phyloP scores from a whole-genome alignment of 2,113 vertebrate species.

The Cottus gobio region DNA sequence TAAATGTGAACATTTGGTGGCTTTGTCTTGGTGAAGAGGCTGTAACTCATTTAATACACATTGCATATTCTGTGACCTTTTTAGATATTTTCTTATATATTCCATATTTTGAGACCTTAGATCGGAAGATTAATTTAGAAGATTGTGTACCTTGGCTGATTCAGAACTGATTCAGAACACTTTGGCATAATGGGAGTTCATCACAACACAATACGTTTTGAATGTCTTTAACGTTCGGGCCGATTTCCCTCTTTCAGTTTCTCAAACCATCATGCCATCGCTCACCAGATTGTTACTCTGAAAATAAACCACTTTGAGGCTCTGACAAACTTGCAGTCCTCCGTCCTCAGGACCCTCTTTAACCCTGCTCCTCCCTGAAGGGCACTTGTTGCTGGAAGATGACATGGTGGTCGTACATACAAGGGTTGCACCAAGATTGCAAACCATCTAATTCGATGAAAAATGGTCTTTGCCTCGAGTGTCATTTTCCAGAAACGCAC shows the following conservation, averaged over 20 bases:
- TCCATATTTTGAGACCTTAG: not conserved
- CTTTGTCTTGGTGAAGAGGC: no score
- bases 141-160: not conserved
- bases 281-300: not conserved
- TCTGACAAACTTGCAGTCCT: not conserved
- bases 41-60: not conserved
- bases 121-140: not conserved
- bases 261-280: not conserved
- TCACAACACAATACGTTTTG: not conserved
- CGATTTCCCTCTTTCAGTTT: no score
- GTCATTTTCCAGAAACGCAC: constrained; percentile 37
- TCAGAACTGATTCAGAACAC: no score
- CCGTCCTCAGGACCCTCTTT: not conserved
- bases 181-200: not conserved
- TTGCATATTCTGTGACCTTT: not conserved
- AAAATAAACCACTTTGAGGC: not conserved
- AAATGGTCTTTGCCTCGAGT: constrained; percentile 16
- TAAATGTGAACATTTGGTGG: no score
- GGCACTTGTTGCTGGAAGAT: not conserved
- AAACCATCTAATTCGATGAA: constrained; percentile 44
- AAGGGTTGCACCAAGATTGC: constrained; percentile 35
- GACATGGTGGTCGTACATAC: constrained; percentile 3
- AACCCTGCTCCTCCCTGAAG: not conserved
- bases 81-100: not conserved
- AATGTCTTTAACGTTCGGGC: not conserved